Conservation (phyloP, 2,888 invertebrate species). For the Encarsia formosa region DNA sequence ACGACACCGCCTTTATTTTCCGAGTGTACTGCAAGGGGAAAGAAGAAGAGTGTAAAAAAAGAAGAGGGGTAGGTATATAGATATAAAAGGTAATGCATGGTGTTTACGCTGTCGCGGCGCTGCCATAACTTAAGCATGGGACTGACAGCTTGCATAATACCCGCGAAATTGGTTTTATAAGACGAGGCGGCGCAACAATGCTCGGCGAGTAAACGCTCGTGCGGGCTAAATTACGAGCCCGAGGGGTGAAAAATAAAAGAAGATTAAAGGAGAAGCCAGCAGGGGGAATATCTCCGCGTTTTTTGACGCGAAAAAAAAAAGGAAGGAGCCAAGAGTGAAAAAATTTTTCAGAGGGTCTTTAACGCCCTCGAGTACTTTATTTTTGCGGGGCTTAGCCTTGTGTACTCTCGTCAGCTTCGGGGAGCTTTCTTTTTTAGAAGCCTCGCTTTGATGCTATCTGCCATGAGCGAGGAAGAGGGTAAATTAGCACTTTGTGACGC, state of each 20-base stretch:
- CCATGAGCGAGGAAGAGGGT: background rate
- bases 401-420: too few species aligned
- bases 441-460: slow-evolving; percentile 12
- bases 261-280: slow-evolving; percentile 20
- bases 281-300: too few species aligned
- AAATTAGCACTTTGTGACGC: slow-evolving; percentile 17
- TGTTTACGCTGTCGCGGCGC: slow-evolving; percentile 41
- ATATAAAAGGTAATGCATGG: slow-evolving; percentile 33
- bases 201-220: slow-evolving; percentile 47
- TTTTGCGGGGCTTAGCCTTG: too few species aligned
- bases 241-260: slow-evolving; percentile 24
- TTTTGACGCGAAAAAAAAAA: background rate
- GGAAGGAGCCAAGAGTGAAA: background rate
- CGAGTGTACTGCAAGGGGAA: slow-evolving; percentile 8
- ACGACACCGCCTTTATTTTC: slow-evolving; percentile 12
- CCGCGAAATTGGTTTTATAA: slow-evolving; percentile 51
- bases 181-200: slow-evolving; percentile 46
- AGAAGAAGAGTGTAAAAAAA: slow-evolving; percentile 8
- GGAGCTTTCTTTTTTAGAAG: background rate
- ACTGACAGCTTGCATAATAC: slow-evolving; percentile 51
- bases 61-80: slow-evolving; percentile 23
- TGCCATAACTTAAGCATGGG: slow-evolving; percentile 46
- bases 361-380: slow-evolving; percentile 17
- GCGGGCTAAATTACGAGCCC: slow-evolving; percentile 47
- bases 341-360: background rate